These are phyloP conservation scores for Drosophila paulistorum DNA, from an alignment of 1,140 invertebrate genomes.

Conservation along the genomic window DNA sequence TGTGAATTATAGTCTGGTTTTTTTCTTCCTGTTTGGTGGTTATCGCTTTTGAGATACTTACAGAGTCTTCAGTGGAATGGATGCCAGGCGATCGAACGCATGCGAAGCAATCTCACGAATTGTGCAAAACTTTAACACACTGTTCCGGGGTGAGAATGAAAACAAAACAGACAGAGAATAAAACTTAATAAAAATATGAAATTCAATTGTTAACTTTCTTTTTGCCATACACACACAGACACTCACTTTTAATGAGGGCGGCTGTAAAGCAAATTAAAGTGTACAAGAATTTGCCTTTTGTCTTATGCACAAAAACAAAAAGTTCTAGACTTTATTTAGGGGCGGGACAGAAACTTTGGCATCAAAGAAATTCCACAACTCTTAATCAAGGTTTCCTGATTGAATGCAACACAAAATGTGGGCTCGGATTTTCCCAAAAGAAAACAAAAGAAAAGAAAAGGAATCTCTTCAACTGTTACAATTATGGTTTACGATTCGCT, in stretches of 20 bases:
- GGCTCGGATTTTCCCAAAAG: not conserved
- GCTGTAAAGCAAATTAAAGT: conserved; percentile 23
- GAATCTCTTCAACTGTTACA: too few species aligned
- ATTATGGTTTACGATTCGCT: too few species aligned
- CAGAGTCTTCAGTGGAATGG: conserved; percentile 68
- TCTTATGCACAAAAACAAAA: conserved; percentile 17
- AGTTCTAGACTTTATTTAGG: conserved; percentile 17
- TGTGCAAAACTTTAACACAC: conserved; percentile 75
- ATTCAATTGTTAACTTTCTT: conserved; percentile 54
- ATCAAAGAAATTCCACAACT: conserved; percentile 6
- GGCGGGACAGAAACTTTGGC: not conserved
- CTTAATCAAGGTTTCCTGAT: conserved; percentile 4
- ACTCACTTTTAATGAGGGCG: conserved; percentile 7
- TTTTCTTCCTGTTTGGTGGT: not conserved
- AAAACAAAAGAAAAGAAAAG: too few species aligned
- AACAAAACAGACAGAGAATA: conserved; percentile 25
- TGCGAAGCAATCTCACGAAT: conserved; percentile 65
- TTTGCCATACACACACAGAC: not conserved
- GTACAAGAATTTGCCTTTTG: conserved; percentile 27
- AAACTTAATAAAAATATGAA: conserved; percentile 53
- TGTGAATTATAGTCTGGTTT: conserved; percentile 59
- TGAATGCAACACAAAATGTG: conserved; percentile 2
- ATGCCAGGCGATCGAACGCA: conserved; percentile 68
- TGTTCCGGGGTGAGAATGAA: conserved; percentile 21
- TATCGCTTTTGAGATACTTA: conserved; percentile 50